Percentiles rank a stretch among this genome's conserved stretches.
phyloP scores from a whole-genome alignment of 2,797 vertebrate genomes.

The Acanthis flammea region DNA sequence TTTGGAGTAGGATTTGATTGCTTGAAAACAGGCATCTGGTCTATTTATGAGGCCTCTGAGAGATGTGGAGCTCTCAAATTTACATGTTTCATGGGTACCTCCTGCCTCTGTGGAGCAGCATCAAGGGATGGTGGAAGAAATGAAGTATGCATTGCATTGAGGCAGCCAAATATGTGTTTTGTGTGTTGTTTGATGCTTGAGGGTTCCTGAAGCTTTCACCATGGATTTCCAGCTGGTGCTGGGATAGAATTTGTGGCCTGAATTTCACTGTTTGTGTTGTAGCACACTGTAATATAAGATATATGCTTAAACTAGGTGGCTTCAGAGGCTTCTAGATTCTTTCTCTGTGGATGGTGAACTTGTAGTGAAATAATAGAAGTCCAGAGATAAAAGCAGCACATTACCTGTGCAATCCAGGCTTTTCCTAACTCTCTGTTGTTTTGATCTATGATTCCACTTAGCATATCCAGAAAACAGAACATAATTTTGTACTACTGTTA shows the following conservation, averaged over 20 bases:
- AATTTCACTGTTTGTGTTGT: neutral
- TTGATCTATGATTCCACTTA: neutral
- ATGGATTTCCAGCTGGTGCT: neutral
- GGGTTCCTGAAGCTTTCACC: neutral
- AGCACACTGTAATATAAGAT: neutral
- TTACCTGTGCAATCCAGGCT: neutral
- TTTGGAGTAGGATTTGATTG: neutral
- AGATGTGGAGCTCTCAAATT: neutral
- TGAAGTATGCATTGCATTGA: neutral
- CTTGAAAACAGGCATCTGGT: neutral
- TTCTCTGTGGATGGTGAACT: neutral
- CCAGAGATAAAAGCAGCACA: neutral
- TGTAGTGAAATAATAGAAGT: neutral
- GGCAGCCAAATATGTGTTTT: neutral
- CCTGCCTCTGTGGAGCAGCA: neutral
- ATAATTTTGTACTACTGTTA: neutral
- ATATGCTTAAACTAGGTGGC: neutral
- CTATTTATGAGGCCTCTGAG: neutral
- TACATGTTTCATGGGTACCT: accelerated
- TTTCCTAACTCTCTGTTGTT: neutral
- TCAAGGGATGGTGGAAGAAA: neutral
- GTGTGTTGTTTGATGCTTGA: neutral
- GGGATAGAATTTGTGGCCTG: neutral
- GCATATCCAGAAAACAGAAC: neutral
- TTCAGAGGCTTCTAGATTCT: neutral